Conservation (phyloP, 2,888 invertebrate genomes). For the Dorcus hopei region DNA sequence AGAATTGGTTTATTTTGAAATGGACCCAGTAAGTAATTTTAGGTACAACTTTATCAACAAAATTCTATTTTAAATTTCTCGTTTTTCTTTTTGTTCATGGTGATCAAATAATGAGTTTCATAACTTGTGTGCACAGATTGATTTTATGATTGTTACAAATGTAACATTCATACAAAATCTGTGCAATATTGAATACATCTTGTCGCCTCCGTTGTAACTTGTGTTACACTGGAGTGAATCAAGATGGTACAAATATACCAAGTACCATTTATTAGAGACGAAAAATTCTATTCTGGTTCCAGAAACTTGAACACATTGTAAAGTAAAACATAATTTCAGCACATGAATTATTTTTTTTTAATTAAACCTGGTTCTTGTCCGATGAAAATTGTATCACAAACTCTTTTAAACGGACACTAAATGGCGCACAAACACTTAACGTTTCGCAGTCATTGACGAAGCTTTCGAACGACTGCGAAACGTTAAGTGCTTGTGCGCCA, state of each 20-base stretch:
- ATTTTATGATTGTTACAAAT: constrained; percentile 18
- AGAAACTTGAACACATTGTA: too few species aligned
- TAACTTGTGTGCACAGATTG: constrained; percentile 16
- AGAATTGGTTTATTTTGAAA: constrained; percentile 98
- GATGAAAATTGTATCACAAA: too few species aligned
- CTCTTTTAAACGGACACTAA: too few species aligned
- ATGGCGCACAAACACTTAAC: too few species aligned
- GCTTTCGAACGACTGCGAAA: too few species aligned
- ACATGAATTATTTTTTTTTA: neutral
- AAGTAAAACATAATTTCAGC: too few species aligned
- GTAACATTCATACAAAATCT: constrained; percentile 25
- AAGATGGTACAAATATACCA: constrained; percentile 35
- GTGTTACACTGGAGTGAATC: constrained; percentile 48
- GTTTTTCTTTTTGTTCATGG: too few species aligned
- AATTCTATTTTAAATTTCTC: neutral
- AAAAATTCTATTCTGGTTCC: too few species aligned
- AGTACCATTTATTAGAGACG: neutral
- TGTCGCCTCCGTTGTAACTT: constrained; percentile 45
- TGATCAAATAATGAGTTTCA: neutral
- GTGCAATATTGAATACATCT: constrained; percentile 41
- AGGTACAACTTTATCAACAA: neutral
- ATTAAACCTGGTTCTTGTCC: too few species aligned
- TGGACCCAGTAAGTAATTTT: constrained; percentile 85
- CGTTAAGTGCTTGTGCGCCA: too few species aligned
- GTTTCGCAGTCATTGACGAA: too few species aligned